Evolutionary conservation across 2,113 vertebrate genomes (phyloP), one percentile per base, ranked within the genome.

Genomic region (Psilopogon haemacephalus): DNA sequence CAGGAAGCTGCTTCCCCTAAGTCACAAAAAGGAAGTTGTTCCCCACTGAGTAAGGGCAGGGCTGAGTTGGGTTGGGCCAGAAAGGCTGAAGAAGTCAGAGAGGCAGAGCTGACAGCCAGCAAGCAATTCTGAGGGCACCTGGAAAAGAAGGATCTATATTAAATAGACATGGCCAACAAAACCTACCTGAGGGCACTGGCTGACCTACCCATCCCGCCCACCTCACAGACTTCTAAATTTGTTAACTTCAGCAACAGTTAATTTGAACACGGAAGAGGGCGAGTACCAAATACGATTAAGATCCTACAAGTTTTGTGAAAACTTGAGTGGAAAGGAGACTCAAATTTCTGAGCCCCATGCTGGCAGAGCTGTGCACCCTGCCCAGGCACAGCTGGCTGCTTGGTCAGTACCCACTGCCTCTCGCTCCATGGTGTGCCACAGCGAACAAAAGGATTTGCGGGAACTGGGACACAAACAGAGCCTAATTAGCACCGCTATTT

Each of bases 401-500:
- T 2, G 0, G 9, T 37, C 63, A 67, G 84, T 62, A 59, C 33
- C 69, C 12, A 1, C 67, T 20, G 46, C 46, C 79, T 55, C 90
- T 50, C 33, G 0, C 33, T 37, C 38, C 38, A n/a, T 3, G 0
- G 26, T 24, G 32, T 5, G 5, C 33, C 59, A 30, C 68, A 2
- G 1, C 50, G 38, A 7, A 73, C 2, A 2, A 65, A n/a, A 48
- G 44, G n/a, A 55, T 67, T 1, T 67, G 71, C 80, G 68, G 50
- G 40, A 89, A 93, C 46, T 67, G 40, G 82, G 63, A 79, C 72
- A 70, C 40, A 67, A 50, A 32, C 1, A 4, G 46, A 85, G 55
- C 38, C 68, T 76, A 83, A 85, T 83, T 91, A 77, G 60, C 50
- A 63, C 37, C 20, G 32, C 50, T 89, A 83, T 85, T 93, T 93